A percentile compares a stretch with the other conserved stretches of the same genome.
Evolutionary conservation across 2,797 vertebrate genomes (phyloP).

Genomic region (Bryconaethiops microstoma): DNA sequence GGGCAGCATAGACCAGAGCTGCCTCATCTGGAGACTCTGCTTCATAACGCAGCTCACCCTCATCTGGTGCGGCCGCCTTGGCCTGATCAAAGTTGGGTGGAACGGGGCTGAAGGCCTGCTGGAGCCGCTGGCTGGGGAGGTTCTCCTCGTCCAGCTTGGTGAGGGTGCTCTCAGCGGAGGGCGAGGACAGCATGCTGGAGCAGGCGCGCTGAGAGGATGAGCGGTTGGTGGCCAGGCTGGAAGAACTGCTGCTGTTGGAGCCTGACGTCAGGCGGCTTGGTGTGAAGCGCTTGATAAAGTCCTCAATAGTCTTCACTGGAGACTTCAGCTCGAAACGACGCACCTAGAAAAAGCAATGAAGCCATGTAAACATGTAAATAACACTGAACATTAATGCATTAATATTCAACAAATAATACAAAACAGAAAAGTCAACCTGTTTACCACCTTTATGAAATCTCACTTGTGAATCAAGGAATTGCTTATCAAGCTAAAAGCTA

Average conservation of each 20-base stretch:
- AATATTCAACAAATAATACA: no score
- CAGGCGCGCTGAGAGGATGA: conserved; percentile 76
- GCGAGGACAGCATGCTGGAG: conserved; percentile 78
- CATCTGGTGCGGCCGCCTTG: conserved; percentile 58
- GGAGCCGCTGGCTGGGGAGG: conserved; percentile 59
- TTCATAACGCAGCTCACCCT: conserved; percentile 89
- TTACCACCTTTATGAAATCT: no score
- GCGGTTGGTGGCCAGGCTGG: conserved; percentile 83
- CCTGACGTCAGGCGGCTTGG: conserved; percentile 90
- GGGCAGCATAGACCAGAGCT: conserved; percentile 92
- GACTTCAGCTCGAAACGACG: conserved; percentile 91
- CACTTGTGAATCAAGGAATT: no score
- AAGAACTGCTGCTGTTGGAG: conserved; percentile 89
- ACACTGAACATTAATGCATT: no score
- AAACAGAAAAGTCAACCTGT: no score
- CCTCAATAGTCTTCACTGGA: conserved; percentile 96
- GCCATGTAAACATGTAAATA: not conserved
- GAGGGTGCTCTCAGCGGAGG: conserved; percentile 82
- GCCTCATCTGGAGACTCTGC: conserved; percentile 96
- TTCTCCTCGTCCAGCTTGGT: conserved; percentile 84
- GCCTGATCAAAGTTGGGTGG: conserved; percentile 57
- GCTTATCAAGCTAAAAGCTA: no score
- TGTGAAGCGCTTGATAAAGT: conserved; percentile 93
- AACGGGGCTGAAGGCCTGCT: conserved; percentile 73
- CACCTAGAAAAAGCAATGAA: conserved; percentile 73